Percentiles rank a stretch among this genome's conserved stretches.
These are phyloP conservation scores for Stenichneumon culpator DNA, from an alignment of 2,888 invertebrate species.

Conservation along the genomic window DNA sequence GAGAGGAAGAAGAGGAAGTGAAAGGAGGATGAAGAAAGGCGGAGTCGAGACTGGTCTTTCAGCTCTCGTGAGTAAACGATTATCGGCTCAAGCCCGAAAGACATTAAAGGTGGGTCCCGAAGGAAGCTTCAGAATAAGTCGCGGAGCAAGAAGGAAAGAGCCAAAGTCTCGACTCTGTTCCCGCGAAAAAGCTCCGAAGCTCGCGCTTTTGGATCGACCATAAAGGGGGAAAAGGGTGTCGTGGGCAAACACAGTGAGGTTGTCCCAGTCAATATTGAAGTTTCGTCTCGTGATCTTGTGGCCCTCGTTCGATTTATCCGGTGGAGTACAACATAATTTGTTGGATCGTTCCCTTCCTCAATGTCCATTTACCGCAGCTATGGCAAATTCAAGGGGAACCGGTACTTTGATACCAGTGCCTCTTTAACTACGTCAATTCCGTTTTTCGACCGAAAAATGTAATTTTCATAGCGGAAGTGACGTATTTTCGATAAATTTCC, in stretches of 20 bases:
- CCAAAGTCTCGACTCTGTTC: conserved; percentile 66
- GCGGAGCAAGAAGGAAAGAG: conserved; percentile 52
- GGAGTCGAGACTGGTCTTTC: conserved; percentile 34
- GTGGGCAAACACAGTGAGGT: conserved; percentile 74
- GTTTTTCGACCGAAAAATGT: too few relatives aligned
- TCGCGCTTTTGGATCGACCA: conserved; percentile 61
- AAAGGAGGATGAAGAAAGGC: conserved; percentile 26
- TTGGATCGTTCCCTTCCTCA: conserved; percentile 10
- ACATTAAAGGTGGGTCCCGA: conserved; percentile 49
- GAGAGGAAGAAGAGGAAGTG: conserved; percentile 20
- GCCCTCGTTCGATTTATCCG: conserved; percentile 36
- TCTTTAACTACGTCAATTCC: too few relatives aligned
- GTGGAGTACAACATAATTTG: conserved; percentile 46
- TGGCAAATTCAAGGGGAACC: too few relatives aligned
- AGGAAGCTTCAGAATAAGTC: conserved; percentile 46
- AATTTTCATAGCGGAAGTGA: too few relatives aligned
- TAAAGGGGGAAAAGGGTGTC: conserved; percentile 72
- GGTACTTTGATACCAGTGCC: too few relatives aligned
- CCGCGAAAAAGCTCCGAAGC: conserved; percentile 28
- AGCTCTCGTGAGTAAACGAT: conserved; percentile 63
- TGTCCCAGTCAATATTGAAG: conserved; percentile 81
- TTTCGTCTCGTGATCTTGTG: conserved; percentile 72
- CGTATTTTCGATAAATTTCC: too few relatives aligned
- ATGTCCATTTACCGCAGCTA: conserved; percentile 31
- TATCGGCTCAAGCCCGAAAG: conserved; percentile 57